Base-by-base conservation (phyloP, 2,113 vertebrate species). In the Carettochelys insculpta region DNA sequence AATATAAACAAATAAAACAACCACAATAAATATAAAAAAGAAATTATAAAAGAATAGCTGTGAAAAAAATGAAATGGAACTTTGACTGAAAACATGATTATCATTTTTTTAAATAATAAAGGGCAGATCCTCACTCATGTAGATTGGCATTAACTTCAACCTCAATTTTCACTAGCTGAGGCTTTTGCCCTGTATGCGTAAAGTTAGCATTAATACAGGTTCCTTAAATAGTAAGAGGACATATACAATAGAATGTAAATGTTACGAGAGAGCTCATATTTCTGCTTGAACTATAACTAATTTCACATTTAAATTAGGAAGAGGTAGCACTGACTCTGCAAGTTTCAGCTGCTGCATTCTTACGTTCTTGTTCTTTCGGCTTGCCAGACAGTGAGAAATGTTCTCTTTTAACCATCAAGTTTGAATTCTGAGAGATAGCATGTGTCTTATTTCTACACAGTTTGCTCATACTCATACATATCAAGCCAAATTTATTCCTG, bases 1-100 rank as follows among this genome's bases (percentile, higher is more conserved):
- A 94, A 94, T 95, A 88, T 81, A 34, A 85, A 56, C 9, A 85
- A 92, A 83, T 90, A 90, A 68, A 85, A 83, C 78, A 91, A 87
- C 45, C 34, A 34, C 41, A 93, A 92, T 77, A 77, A 77, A 71
- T 88, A 77, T 81, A 78, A 93, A 86, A 83, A 88, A n/a, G 45
- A 92, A 0, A 0, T 88, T 84, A 65, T 34, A 0, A 0, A 53
- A 89, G 17, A 58, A 84, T 31, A 25, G 9, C 6, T 3, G 8
- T 52, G 56, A 25, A 83, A 80, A 54, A 84, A 80, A 82, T 89
- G 3, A 1, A 13, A 5, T 77, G 5, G 14, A 84, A 48, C 48
- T 29, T 86, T 50, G 43, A 34, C 34, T 31, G 48, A n/a, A 53
- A 73, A 25, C 38, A 73, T 8, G 77, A 79, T 20, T 4, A 47